A percentile compares a stretch with the other conserved stretches of the same genome.
Evolutionary conservation across 1,140 invertebrate genomes (phyloP).

Genomic region (Zeugodacus cucurbitae): DNA sequence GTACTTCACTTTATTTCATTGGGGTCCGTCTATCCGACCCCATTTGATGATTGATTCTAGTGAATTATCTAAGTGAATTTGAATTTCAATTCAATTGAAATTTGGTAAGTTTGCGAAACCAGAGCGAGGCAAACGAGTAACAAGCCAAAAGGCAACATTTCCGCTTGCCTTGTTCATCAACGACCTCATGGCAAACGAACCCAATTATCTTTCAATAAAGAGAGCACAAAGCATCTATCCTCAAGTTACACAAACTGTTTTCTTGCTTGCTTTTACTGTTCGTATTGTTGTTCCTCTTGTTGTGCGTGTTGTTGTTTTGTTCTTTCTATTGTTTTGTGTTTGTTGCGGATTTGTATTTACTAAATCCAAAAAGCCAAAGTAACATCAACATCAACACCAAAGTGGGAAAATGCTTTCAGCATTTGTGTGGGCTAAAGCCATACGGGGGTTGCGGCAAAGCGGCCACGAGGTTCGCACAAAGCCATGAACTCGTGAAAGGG

Average conservation of each 20-base stretch:
- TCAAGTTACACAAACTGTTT: conserved; percentile 57
- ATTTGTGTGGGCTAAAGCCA: conserved; percentile 7
- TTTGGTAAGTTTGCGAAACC: conserved; percentile 44
- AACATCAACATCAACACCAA: conserved; percentile 46
- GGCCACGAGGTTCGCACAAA: not conserved
- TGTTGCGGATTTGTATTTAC: conserved; percentile 52
- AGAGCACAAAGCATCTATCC: conserved; percentile 59
- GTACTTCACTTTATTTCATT: not conserved
- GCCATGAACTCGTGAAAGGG: not conserved
- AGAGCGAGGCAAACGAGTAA: conserved; percentile 11
- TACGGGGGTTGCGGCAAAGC: not conserved
- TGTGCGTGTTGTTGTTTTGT: not conserved
- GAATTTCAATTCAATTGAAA: conserved; percentile 64
- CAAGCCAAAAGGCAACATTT: conserved; percentile 45
- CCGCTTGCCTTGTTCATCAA: conserved; percentile 52
- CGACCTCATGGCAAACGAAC: conserved; percentile 46
- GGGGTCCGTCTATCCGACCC: not conserved
- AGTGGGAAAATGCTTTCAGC: conserved; percentile 19
- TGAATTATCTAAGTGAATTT: conserved; percentile 47
- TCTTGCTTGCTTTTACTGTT: not conserved
- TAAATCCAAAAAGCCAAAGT: conserved; percentile 58
- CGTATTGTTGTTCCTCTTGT: not conserved
- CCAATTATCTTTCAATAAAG: conserved; percentile 65
- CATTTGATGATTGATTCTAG: conserved; percentile 17
- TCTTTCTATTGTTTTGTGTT: not conserved